Percentiles rank a stretch among this genome's conserved stretches.
Conservation (phyloP, 2,113 vertebrate species). For the Rutilus rutilus region DNA sequence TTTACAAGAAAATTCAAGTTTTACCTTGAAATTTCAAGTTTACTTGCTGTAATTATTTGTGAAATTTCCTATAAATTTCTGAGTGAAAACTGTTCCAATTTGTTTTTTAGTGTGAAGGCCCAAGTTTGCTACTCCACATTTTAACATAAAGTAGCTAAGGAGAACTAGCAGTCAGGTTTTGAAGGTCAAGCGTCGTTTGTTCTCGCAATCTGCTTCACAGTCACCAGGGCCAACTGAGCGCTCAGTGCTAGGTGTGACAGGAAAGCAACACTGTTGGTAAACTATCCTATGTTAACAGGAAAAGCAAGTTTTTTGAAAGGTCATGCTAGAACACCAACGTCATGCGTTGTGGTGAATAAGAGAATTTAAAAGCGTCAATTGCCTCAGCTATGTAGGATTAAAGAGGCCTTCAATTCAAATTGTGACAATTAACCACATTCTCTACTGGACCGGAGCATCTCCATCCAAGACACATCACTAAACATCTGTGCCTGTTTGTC, state of each 20-base stretch:
- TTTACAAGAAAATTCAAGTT: neutral
- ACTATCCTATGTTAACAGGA: conserved; percentile 65
- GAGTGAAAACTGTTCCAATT: neutral
- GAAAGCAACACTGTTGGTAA: conserved; percentile 64
- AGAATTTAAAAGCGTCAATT: conserved; percentile 32
- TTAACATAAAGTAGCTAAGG: conserved; percentile 5
- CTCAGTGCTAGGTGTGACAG: conserved; percentile 64
- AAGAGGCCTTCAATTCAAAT: neutral
- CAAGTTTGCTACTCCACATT: neutral
- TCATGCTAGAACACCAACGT: conserved; percentile 60
- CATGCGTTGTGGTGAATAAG: neutral
- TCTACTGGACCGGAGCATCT: neutral
- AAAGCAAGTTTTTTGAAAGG: conserved; percentile 69
- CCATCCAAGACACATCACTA: neutral
- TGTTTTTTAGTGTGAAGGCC: neutral
- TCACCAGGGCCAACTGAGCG: conserved; percentile 67
- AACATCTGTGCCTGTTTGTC: neutral
- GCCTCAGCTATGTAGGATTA: neutral
- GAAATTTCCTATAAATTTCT: neutral
- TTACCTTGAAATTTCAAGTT: neutral
- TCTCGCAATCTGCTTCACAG: conserved; percentile 73
- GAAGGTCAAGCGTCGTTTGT: conserved; percentile 75
- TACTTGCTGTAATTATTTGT: neutral
- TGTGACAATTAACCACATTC: neutral
- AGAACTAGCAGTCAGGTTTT: conserved; percentile 46